Evolutionary conservation across 2,888 invertebrate species (phyloP).

Genomic region (Morpho deidamia): DNA sequence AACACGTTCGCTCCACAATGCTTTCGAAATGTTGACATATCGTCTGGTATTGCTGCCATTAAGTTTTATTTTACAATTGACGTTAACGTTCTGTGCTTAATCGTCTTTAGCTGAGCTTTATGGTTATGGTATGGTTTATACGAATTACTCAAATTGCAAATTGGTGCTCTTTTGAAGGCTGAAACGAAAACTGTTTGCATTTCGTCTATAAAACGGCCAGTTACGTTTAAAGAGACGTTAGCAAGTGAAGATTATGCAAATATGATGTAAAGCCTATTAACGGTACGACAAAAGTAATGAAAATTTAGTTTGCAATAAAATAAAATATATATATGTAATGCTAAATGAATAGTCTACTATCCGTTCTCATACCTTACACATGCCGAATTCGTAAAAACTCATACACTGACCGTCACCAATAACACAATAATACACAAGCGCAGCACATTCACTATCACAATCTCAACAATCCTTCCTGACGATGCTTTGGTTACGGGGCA

Average conservation of each 20-base stretch:
- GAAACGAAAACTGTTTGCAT: slow-evolving; percentile 6
- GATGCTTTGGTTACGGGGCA: too few species aligned
- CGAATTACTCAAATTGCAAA: neutral
- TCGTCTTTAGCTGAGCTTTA: neutral
- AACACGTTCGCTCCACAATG: slow-evolving; percentile 35
- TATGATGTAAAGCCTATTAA: neutral
- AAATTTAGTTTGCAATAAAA: too few species aligned
- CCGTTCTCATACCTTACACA: too few species aligned
- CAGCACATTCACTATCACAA: too few species aligned
- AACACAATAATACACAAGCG: too few species aligned
- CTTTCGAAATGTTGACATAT: slow-evolving; percentile 28
- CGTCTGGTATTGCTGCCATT: slow-evolving; percentile 9
- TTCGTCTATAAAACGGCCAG: slow-evolving; percentile 9
- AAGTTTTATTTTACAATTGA: slow-evolving; percentile 1
- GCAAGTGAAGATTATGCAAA: slow-evolving; percentile 10
- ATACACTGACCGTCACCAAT: too few species aligned
- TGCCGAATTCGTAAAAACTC: too few species aligned
- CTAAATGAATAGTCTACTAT: too few species aligned
- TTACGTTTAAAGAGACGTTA: slow-evolving; percentile 8
- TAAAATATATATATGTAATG: too few species aligned
- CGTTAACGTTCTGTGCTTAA: slow-evolving; percentile 1
- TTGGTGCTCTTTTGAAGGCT: neutral
- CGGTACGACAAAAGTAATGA: too few species aligned
- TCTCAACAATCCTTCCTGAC: too few species aligned
- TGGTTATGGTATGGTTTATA: too few species aligned